Percentiles rank a stretch among this genome's conserved stretches.
phyloP scores from a whole-genome alignment of 2,797 vertebrate species.

The Sebastes umbrosus region DNA sequence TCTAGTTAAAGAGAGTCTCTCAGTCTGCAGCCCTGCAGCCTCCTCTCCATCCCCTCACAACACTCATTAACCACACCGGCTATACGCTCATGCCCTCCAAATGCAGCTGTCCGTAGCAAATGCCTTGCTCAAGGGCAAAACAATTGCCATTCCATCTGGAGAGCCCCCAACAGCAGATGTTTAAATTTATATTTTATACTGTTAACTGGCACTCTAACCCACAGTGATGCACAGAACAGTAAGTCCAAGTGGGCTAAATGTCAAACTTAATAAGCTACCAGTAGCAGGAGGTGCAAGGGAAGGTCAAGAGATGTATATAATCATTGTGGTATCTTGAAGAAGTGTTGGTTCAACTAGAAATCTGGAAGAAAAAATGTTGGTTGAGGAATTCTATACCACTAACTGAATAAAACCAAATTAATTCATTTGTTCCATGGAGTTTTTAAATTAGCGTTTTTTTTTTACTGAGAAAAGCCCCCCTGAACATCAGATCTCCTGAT shows the following conservation, averaged over 20 bases:
- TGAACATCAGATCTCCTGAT: neutral
- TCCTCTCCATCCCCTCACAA: constrained; percentile 26
- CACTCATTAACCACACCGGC: constrained; percentile 50
- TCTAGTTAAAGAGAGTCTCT: constrained; percentile 55
- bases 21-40: constrained; percentile 45
- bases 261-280: neutral
- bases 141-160: constrained; percentile 18
- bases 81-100: constrained; percentile 18
- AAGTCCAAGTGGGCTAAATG: neutral
- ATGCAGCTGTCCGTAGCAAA: constrained; percentile 49
- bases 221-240: neutral
- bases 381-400: neutral
- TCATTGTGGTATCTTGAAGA: accelerated
- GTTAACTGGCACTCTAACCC: neutral
- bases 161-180: constrained; percentile 25
- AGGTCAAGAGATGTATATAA: neutral
- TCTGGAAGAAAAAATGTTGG: neutral
- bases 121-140: constrained; percentile 66
- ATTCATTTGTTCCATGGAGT: neutral
- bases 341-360: neutral
- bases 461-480: neutral
- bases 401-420: neutral
- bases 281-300: neutral
- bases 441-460: neutral
- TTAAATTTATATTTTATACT: constrained; percentile 15